These are phyloP conservation scores for Tetranychus truncatus DNA, from an alignment of 2,888 invertebrate genomes.

Conservation along the genomic window DNA sequence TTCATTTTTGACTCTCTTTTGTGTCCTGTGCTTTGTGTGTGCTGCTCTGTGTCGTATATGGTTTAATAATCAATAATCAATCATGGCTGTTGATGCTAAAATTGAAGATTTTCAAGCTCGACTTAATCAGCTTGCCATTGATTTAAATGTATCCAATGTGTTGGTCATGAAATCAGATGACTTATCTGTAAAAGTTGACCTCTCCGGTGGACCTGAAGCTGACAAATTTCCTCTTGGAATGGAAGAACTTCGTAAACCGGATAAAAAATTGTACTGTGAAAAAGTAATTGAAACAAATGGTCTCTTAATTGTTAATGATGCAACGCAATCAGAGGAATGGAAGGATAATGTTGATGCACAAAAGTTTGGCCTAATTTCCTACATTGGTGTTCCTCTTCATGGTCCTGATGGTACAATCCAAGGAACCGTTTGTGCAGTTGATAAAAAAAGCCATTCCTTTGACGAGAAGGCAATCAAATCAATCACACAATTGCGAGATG, in stretches of 20 bases:
- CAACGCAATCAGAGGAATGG: background rate
- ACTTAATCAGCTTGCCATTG: background rate
- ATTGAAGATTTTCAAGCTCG: conserved; percentile 7
- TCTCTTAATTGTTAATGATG: conserved; percentile 3
- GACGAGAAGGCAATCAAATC: background rate
- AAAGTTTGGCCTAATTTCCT: background rate
- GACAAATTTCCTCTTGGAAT: background rate
- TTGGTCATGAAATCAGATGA: conserved; percentile 2
- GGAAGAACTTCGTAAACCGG: background rate
- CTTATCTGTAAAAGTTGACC: background rate
- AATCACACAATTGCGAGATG: background rate
- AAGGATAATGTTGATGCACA: background rate
- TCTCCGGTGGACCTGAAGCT: background rate
- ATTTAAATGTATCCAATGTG: background rate
- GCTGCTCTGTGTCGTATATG: background rate
- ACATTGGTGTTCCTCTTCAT: conserved; percentile 1
- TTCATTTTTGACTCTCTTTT: background rate
- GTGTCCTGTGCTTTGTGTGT: background rate
- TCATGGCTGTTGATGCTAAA: background rate
- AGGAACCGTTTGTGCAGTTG: conserved; percentile 9
- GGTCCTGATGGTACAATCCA: background rate
- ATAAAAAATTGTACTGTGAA: background rate
- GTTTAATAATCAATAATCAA: background rate
- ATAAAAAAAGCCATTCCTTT: background rate
- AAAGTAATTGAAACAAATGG: background rate